Conservation (phyloP, 2,797 vertebrate genomes). For the Todus mexicanus region DNA sequence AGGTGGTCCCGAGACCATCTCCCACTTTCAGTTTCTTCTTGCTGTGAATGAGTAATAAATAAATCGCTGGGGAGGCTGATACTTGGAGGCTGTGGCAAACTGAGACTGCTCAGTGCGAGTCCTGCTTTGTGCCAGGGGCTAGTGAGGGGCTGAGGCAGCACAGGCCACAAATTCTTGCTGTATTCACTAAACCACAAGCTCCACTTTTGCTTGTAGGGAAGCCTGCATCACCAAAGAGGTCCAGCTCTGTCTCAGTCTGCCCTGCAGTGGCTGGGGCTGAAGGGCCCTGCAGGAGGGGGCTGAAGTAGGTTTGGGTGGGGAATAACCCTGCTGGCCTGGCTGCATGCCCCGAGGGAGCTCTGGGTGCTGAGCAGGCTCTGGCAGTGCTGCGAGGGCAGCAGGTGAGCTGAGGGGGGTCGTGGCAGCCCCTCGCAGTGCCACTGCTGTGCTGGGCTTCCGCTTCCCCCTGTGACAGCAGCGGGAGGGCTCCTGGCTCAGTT, state of each 20-base stretch:
- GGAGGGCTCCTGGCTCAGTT: accelerated
- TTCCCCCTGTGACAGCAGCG: not conserved
- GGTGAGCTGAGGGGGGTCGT: accelerated
- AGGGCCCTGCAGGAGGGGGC: accelerated
- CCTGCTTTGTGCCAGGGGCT: accelerated
- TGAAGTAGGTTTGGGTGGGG: not conserved
- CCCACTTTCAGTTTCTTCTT: not conserved
- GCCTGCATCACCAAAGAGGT: accelerated
- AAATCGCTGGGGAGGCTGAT: not conserved
- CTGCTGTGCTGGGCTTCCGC: accelerated
- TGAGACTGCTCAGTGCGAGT: not conserved
- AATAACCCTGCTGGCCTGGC: accelerated
- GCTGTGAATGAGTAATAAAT: conserved; percentile 22
- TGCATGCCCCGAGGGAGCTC: too few species aligned
- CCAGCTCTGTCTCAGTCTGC: not conserved
- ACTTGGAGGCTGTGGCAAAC: not conserved
- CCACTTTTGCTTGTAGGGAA: accelerated
- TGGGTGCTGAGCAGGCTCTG: not conserved
- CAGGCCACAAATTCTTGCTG: not conserved
- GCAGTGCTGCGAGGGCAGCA: accelerated
- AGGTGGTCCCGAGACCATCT: not conserved
- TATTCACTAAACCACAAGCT: not conserved
- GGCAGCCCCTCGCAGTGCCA: not conserved
- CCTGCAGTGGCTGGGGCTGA: accelerated
- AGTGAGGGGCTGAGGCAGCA: not conserved